Evolutionary conservation across 2,888 invertebrate genomes (phyloP), one percentile per base, ranked within the genome.

Genomic region (Bursaphelenchus okinawaensis): DNA sequence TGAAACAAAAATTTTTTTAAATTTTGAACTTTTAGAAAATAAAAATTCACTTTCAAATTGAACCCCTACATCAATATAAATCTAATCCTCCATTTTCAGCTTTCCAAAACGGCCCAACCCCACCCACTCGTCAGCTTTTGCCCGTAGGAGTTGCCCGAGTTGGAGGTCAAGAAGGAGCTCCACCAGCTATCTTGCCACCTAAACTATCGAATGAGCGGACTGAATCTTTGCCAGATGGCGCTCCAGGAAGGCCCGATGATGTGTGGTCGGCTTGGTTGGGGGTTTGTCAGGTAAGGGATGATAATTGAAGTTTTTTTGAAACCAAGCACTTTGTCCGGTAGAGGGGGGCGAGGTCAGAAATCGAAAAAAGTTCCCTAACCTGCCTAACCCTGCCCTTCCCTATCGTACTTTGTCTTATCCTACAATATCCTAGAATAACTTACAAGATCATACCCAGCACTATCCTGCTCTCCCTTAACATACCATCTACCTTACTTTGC

Each of bases 221-320:
- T 28, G 59, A 71, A 40, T 64, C 70, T 0, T 52, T 71, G 40
- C 71, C 71, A n/a, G 75, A 40, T 4, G 71, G 74, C 9, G 71
- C 71, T 0, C 71, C 71, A 7, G 71, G 73, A 16, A 23, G 26
- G 16, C 50, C 65, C 20, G 72, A 76, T 29, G 71, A 75, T 65
- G 67, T 79, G 23, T 79, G 79, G 79, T 75, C 79, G 51, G 75
- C 71, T 50, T 79, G 79, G 79, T 67, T 75, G 60, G 77, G 78
- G 55, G 68, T 69, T 20, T 79, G 79, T 55, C 79, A 78, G 69
- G 77, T 78, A 57, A 62, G 57, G n/a, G n/a, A n/a, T n/a, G n/a
- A 40, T 40, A 16, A 16, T 40, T 40, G 12, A 16, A 40, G 19
- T 40, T 12, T 40, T 40, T 40, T 40, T 40, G 19, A 40, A 40